Conservation (phyloP, 2,113 vertebrate species). For the Himantopus leucocephalus region DNA sequence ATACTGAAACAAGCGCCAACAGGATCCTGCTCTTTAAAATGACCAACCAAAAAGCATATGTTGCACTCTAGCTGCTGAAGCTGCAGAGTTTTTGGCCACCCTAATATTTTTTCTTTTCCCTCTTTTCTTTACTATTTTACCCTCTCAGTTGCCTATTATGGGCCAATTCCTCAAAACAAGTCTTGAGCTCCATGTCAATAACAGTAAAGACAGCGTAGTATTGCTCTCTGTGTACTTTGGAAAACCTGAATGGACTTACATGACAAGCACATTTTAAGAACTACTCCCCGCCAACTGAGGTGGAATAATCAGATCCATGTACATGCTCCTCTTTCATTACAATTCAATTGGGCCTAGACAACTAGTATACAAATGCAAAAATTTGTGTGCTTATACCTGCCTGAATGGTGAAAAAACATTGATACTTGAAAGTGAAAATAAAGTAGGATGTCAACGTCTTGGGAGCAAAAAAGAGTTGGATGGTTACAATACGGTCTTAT, state of each 20-base stretch:
- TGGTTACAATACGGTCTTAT: not conserved
- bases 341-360: not conserved
- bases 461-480: not conserved
- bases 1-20: not conserved
- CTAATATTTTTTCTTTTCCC: not conserved
- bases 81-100: not conserved
- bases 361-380: not conserved
- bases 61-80: not conserved
- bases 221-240: not conserved
- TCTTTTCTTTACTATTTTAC: not conserved
- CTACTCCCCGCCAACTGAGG: not conserved
- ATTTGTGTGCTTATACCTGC: not conserved
- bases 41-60: not conserved
- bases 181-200: not conserved
- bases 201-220: not conserved
- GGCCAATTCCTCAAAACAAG: not conserved
- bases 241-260: not conserved
- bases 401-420: not conserved
- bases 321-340: not conserved
- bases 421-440: not conserved
- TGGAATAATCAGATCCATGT: not conserved
- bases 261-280: not conserved
- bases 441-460: not conserved
- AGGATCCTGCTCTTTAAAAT: not conserved
- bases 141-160: not conserved